Evolutionary conservation across 2,113 vertebrate genomes (phyloP).

Genomic region (Hemiprocne comata): DNA sequence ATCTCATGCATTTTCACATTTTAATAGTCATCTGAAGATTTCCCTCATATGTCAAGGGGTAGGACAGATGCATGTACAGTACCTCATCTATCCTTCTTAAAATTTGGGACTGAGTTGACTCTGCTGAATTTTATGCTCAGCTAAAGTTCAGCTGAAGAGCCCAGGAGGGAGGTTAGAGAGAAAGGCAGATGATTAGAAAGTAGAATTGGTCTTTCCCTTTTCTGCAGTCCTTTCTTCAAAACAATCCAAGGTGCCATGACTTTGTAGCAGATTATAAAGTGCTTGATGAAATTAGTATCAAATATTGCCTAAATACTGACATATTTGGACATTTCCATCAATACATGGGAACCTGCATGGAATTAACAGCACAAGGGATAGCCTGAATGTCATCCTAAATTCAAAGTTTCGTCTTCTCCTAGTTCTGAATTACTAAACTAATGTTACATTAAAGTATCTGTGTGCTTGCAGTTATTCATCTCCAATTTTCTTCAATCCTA

Average conservation of each 20-base stretch:
- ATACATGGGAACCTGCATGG: not conserved
- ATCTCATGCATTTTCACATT: not conserved
- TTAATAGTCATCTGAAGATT: constrained; percentile 5
- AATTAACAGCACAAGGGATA: not conserved
- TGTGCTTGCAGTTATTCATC: constrained; percentile 29
- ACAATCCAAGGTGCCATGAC: not conserved
- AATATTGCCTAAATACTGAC: not conserved
- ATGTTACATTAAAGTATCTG: not conserved
- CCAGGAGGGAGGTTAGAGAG: not conserved
- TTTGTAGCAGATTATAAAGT: not conserved
- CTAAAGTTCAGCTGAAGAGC: not conserved
- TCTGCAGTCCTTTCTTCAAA: not conserved
- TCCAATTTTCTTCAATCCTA: constrained; percentile 48
- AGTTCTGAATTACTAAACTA: not conserved
- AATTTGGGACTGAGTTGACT: not conserved
- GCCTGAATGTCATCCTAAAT: not conserved
- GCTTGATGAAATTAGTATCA: not conserved
- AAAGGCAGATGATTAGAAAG: not conserved
- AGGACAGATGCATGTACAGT: not conserved
- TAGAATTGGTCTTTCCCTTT: not conserved
- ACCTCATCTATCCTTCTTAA: not conserved
- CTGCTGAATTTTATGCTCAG: not conserved
- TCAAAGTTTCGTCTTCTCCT: not conserved
- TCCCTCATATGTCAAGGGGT: not conserved
- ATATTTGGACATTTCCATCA: not conserved